Evolutionary conservation across 2,888 invertebrate species (phyloP).

Genomic region (Hyposoter didymator): DNA sequence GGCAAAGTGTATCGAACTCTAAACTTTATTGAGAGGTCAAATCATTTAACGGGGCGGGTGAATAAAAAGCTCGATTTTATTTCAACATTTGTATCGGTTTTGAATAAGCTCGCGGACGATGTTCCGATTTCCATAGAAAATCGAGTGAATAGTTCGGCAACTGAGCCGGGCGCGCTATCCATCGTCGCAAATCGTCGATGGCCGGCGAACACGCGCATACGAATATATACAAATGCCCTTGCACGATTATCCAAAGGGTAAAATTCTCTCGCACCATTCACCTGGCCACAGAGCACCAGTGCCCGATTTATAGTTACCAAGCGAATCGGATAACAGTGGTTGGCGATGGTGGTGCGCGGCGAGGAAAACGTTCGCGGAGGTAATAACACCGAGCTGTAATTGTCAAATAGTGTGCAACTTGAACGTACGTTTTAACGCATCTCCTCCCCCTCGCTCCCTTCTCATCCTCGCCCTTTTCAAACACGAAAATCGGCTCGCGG

Average conservation of each 20-base stretch:
- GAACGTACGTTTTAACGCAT: slow-evolving; percentile 64
- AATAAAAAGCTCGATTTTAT: neutral
- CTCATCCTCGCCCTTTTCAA: neutral
- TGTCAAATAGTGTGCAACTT: slow-evolving; percentile 65
- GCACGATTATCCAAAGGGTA: slow-evolving; percentile 30
- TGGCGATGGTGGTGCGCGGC: slow-evolving; percentile 41
- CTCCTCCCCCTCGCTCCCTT: neutral
- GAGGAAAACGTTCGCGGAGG: slow-evolving; percentile 54
- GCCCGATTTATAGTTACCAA: slow-evolving; percentile 67
- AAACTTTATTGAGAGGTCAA: neutral
- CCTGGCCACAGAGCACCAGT: slow-evolving; percentile 56
- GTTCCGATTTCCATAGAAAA: slow-evolving; percentile 26
- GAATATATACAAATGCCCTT: slow-evolving; percentile 15
- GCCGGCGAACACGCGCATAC: neutral
- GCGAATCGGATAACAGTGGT: slow-evolving; percentile 67
- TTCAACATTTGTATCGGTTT: neutral
- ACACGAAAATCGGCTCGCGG: slow-evolving; percentile 20
- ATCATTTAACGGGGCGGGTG: neutral
- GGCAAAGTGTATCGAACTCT: neutral
- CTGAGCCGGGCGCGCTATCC: neutral
- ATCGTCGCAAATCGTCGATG: slow-evolving; percentile 14
- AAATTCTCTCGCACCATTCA: slow-evolving; percentile 55
- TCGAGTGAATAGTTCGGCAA: neutral
- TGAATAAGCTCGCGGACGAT: neutral
- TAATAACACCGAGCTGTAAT: slow-evolving; percentile 65